Percentiles rank a stretch among this genome's conserved stretches.
Evolutionary conservation across 35 echinoderm and acorn worm species (phyloP).

Genomic region (Diadema setosum): DNA sequence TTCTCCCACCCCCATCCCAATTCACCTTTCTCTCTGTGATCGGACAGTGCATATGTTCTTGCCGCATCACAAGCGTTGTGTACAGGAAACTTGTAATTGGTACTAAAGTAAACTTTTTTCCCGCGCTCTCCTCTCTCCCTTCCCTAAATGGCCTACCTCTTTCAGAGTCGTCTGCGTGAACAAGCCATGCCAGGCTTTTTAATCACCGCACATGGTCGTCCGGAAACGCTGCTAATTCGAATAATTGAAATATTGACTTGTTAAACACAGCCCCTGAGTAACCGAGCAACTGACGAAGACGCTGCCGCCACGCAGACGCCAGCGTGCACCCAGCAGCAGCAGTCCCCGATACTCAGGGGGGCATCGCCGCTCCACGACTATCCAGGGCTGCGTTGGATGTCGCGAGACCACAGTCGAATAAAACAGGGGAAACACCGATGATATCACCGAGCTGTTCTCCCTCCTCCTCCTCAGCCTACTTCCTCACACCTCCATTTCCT

Average conservation of each 20-base stretch:
- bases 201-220: slow-evolving; percentile 19
- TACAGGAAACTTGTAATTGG: slow-evolving; percentile 26
- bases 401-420: too few species aligned
- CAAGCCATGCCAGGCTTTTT: slow-evolving; percentile 8
- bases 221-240: slow-evolving; percentile 41
- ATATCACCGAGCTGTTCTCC: too few species aligned
- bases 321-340: not conserved
- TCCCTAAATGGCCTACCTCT: not conserved
- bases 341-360: not conserved
- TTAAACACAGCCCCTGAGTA: slow-evolving; percentile 42
- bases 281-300: not conserved
- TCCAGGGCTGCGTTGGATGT: not conserved
- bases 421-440: too few species aligned
- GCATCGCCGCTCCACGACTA: not conserved
- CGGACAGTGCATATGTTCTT: not conserved
- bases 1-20: not conserved
- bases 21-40: not conserved
- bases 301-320: slow-evolving; percentile 39
- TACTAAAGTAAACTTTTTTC: slow-evolving; percentile 15
- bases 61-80: not conserved
- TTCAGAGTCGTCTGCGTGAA: not conserved
- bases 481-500: too few species aligned
- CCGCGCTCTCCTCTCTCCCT: not conserved
- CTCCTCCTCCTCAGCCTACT: too few species aligned
- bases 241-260: slow-evolving; percentile 64